Base-by-base conservation (phyloP, 1,140 invertebrate species). In the Hirudo medicinalis region DNA sequence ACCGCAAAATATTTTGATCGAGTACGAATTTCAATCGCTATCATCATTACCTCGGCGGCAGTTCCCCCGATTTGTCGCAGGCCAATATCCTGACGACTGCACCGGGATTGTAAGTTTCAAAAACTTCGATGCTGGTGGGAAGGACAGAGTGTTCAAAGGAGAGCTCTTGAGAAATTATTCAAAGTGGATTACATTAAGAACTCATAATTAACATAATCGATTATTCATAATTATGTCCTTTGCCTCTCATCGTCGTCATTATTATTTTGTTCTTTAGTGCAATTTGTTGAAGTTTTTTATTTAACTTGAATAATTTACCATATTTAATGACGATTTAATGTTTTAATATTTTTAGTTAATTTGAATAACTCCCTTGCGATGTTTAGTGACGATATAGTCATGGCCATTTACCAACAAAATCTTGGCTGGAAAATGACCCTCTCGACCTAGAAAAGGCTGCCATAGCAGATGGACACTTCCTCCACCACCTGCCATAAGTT, bases 401-500 rank as follows among this genome's bases (percentile, higher is more conserved):
- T 25, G 69, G 4, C 19, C 67, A 70, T 80, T 80, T 84, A 90
- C 90, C 90, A 79, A 94, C 88, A 83, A 88, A 94, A 85, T 94
- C 91, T 79, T 92, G 87, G 78, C 89, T 86, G 15, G 73, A 85
- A 77, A 87, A 86, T 79, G 89, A 89, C 78, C 89, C 87, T 49
- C 87, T 85, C 85, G 89, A 77, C 71, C 76, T 75, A 40, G 72
- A 88, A 75, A 89, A 91, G 76, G 88, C 85, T 72, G 82, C 80
- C 74, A 85, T 85, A 75, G 82, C 84, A 17, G 89, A 90, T 63
- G 89, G 89, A 6, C 87, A 88, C 76, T 87, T 83, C 54, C 89
- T 86, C 91, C 91, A 93, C 91, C 91, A 94, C 71, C 84, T 87
- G 17, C 91, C 91, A 83, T 92, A 93, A 8, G 90, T 91, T 83